Evolutionary conservation across 2,797 vertebrate genomes (phyloP).

Genomic region (Megalops cyprinoides): DNA sequence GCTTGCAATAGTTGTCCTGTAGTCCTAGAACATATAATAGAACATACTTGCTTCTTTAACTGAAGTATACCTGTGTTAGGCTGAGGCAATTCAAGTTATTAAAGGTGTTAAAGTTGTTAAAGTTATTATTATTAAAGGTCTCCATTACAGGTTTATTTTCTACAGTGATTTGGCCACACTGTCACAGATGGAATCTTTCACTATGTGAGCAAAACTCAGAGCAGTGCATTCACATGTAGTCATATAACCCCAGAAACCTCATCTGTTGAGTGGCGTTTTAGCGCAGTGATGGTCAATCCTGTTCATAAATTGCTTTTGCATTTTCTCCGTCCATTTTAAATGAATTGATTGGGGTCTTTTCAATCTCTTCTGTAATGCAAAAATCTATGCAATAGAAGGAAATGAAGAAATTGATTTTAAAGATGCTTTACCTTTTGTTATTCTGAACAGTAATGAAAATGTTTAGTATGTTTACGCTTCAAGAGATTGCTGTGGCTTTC

Average conservation of each 20-base stretch:
- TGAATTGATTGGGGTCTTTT: background rate
- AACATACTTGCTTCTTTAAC: too few relatives aligned
- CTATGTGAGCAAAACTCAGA: background rate
- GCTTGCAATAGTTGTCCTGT: too few relatives aligned
- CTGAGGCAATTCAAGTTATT: too few relatives aligned
- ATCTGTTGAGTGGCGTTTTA: constrained; percentile 3
- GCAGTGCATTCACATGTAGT: background rate
- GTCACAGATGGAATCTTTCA: background rate
- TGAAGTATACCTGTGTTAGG: too few relatives aligned
- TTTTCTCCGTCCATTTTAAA: too few relatives aligned
- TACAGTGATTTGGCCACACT: too few relatives aligned
- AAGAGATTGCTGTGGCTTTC: background rate
- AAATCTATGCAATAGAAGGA: background rate
- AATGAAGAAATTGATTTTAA: background rate
- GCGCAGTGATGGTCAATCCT: background rate
- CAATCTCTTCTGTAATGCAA: background rate
- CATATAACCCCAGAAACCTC: background rate
- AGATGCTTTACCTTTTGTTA: background rate
- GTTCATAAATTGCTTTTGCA: background rate
- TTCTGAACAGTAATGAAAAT: too few relatives aligned
- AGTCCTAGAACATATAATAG: too few relatives aligned
- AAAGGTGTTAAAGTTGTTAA: too few relatives aligned
- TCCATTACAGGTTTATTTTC: too few relatives aligned
- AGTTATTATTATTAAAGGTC: too few relatives aligned
- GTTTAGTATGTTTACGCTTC: too few relatives aligned